phyloP scores from a whole-genome alignment of 2,888 invertebrate genomes.

The Crocallis elinguaria region DNA sequence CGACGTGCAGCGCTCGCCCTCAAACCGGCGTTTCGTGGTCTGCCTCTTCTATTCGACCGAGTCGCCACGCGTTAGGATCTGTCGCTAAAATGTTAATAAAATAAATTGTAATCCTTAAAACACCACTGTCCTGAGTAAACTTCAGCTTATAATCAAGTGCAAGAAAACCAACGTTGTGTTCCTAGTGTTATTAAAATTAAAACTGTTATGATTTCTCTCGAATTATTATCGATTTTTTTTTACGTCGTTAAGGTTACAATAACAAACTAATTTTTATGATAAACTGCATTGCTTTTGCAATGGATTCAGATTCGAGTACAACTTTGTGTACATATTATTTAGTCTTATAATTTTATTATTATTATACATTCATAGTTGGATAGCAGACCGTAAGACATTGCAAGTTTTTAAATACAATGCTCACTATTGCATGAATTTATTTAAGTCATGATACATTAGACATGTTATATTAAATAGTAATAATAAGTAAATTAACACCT shows the following conservation, averaged over 20 bases:
- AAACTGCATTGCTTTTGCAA: not conserved
- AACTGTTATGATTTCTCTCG: no score
- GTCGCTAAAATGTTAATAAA: constrained; percentile 76
- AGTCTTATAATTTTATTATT: not conserved
- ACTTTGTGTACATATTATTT: not conserved
- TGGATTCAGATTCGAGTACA: not conserved
- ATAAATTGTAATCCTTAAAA: not conserved
- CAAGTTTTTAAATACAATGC: not conserved
- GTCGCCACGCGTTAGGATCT: constrained; percentile 92
- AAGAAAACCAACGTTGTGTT: not conserved
- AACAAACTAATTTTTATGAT: not conserved
- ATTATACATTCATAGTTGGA: not conserved
- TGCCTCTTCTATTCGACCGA: constrained; percentile 92
- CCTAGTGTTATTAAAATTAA: not conserved
- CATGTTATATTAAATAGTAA: no score
- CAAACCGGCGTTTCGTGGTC: constrained; percentile 93
- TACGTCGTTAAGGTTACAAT: not conserved
- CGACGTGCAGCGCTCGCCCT: constrained; percentile 75
- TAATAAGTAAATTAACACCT: no score
- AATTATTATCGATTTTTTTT: no score
- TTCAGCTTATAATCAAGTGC: not conserved
- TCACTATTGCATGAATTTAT: no score
- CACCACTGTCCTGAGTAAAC: not conserved
- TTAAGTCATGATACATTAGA: no score
- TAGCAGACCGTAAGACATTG: not conserved